Evolutionary conservation across 2,113 vertebrate genomes (phyloP), one percentile per base, ranked within the genome.

Genomic region (Martes martes): DNA sequence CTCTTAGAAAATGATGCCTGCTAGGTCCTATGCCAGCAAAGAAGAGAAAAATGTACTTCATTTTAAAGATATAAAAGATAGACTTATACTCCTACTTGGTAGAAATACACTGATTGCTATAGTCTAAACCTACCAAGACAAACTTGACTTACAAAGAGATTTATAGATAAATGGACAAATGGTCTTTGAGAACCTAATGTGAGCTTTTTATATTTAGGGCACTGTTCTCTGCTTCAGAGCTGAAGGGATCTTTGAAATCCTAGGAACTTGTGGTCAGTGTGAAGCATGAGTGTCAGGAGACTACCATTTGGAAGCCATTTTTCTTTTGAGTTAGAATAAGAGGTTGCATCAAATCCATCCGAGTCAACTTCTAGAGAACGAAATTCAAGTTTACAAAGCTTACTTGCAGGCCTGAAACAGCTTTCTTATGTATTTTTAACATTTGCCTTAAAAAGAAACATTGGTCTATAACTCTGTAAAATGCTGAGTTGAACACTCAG

Each of bases 361-460:
- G 47, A 96, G 89, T 69, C 94, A 95, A 79, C 57, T 86, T 97
- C 89, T 95, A 96, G 89, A 59, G 36, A 69, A 59, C 92, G 69
- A 97, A 97, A 93, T 71, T 96, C 97, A 97, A 91, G 73, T 96
- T 96, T 67, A 83, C 24, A 86, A 95, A 97, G 42, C 83, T 94
- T 84, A 85, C 80, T 91, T 86, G n/a, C 96, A 95, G 96, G 73
- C 39, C 79, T 9, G 47, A 91, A 87, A 69, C 67, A 83, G 67
- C 83, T 95, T 96, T 97, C 97, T 96, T 96, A 93, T 89, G 42
- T 89, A 95, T 96, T 95, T 97, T 80, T 71, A 92, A 95, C 84
- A 39, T 84, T 96, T 80, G 83, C 69, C 57, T 94, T 95, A 89
- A 71, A 95, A 95, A 92, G 95, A 95, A 97, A 95, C 65, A 42